phyloP scores from a whole-genome alignment of 2,797 vertebrate species.

The Alosa sapidissima region DNA sequence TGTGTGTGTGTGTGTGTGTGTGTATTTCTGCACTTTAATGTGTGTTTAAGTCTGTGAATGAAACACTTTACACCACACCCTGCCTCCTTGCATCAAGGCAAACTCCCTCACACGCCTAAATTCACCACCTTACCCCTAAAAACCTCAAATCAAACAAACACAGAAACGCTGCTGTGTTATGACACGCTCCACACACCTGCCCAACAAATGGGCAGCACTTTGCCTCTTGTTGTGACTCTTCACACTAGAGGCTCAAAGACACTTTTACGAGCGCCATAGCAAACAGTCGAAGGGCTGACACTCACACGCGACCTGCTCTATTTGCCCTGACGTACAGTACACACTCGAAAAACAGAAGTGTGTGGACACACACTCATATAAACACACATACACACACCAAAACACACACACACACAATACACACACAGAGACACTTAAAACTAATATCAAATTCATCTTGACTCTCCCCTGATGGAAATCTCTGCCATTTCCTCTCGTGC shows the following conservation, averaged over 20 bases:
- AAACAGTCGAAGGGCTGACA: slow-evolving; percentile 58
- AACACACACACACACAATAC: slow-evolving; percentile 7
- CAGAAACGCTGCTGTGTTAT: slow-evolving; percentile 15
- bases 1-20: slow-evolving; percentile 20
- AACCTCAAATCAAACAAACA: slow-evolving; percentile 46
- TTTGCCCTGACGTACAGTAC: slow-evolving; percentile 55
- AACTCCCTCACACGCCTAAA: slow-evolving; percentile 40
- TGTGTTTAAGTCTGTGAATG: slow-evolving; percentile 62
- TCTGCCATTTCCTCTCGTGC: neutral
- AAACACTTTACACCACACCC: slow-evolving; percentile 66
- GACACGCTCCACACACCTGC: slow-evolving; percentile 24
- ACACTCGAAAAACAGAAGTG: neutral
- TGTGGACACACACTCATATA: slow-evolving; percentile 42
- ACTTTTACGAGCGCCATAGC: slow-evolving; percentile 62
- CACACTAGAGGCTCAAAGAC: slow-evolving; percentile 60
- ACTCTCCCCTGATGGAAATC: slow-evolving; percentile 24
- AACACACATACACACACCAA: slow-evolving; percentile 26
- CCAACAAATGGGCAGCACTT: slow-evolving; percentile 64
- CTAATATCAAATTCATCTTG: slow-evolving; percentile 22
- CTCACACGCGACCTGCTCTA: slow-evolving; percentile 55
- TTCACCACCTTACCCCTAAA: slow-evolving; percentile 25
- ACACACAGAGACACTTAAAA: slow-evolving; percentile 26
- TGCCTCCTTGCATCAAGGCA: slow-evolving; percentile 66
- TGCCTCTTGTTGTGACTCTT: slow-evolving; percentile 62
- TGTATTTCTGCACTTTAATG: slow-evolving; percentile 3